Evolutionary conservation across 2,113 vertebrate species (phyloP).

Genomic region (Pitta sordida): DNA sequence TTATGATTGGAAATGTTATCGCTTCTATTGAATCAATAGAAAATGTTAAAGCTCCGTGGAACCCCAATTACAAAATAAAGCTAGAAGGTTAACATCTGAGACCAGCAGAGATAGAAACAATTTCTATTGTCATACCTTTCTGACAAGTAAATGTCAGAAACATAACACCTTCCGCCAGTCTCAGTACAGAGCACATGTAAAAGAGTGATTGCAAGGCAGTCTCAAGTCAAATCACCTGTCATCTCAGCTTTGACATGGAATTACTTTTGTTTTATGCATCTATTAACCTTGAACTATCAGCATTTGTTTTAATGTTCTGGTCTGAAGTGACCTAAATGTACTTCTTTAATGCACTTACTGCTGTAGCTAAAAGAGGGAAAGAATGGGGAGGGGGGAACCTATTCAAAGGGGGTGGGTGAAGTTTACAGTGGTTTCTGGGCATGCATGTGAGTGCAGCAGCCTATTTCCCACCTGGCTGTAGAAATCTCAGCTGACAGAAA

Average conservation of each 20-base stretch:
- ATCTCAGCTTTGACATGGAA: constrained; percentile 80
- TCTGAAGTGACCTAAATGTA: constrained; percentile 77
- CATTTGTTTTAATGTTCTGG: constrained; percentile 82
- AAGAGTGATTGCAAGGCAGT: constrained; percentile 79
- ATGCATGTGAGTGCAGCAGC: not conserved
- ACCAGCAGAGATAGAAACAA: constrained; percentile 80
- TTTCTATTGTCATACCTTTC: constrained; percentile 80
- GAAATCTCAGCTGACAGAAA: not conserved
- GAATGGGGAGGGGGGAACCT: not conserved
- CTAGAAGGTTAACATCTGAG: constrained; percentile 82
- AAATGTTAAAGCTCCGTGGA: constrained; percentile 79
- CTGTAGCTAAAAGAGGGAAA: constrained; percentile 1
- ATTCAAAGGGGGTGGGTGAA: not conserved
- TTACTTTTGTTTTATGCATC: constrained; percentile 86
- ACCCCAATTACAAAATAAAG: constrained; percentile 83
- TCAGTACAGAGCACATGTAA: constrained; percentile 74
- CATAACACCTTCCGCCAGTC: constrained; percentile 72
- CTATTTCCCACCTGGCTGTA: not conserved
- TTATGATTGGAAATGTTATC: constrained; percentile 85
- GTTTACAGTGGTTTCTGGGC: not conserved
- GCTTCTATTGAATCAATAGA: constrained; percentile 83
- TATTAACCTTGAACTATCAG: constrained; percentile 87
- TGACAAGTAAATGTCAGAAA: constrained; percentile 84
- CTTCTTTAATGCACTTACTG: constrained; percentile 68
- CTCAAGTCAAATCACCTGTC: constrained; percentile 84